Conservation (phyloP, 1,140 invertebrate species). For the Aphis craccivora region DNA sequence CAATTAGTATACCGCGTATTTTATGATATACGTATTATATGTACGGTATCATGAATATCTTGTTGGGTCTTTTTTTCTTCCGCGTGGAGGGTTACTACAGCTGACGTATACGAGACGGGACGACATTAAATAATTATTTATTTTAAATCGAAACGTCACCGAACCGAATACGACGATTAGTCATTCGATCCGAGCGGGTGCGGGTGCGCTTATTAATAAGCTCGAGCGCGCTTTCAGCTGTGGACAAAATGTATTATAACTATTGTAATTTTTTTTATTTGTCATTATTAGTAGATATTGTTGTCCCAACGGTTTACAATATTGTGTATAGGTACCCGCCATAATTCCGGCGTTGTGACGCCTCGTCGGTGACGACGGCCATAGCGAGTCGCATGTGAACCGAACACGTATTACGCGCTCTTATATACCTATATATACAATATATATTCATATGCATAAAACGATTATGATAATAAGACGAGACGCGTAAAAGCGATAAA, state of each 20-base stretch:
- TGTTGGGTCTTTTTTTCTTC: background rate
- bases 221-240: background rate
- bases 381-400: background rate
- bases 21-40: too few relatives aligned
- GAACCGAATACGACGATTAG: background rate
- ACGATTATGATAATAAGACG: slow-evolving; percentile 1
- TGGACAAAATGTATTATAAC: background rate
- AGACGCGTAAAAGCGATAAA: background rate
- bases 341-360: background rate
- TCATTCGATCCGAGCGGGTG: background rate
- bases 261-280: too few relatives aligned
- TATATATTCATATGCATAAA: background rate
- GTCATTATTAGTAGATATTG: too few relatives aligned
- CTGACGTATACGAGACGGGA: too few relatives aligned
- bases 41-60: background rate
- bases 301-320: too few relatives aligned
- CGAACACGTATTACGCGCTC: background rate
- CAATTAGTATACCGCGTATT: background rate
- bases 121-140: background rate
- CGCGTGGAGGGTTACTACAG: background rate
- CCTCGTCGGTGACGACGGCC: background rate
- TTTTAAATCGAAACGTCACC: background rate
- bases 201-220: too few relatives aligned
- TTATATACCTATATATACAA: background rate
- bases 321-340: background rate